Conservation (phyloP, 2,888 invertebrate species). For the Spodoptera exigua region DNA sequence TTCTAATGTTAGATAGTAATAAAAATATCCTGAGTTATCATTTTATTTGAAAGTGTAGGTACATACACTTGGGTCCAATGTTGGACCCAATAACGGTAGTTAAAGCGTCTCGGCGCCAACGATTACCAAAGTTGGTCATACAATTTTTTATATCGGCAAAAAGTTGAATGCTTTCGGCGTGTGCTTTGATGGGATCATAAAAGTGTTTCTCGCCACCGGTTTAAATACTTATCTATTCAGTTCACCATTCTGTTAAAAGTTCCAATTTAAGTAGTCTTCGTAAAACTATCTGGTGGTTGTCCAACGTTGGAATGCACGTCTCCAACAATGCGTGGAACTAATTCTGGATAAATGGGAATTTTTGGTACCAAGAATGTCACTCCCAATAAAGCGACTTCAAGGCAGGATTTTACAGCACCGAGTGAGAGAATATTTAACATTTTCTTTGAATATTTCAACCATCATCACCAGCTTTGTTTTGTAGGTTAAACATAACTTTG, state of each 20-base stretch:
- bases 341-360: constrained; percentile 31
- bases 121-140: constrained; percentile 14
- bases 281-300: constrained; percentile 7
- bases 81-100: constrained; percentile 17
- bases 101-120: constrained; percentile 29
- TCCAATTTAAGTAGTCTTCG: constrained; percentile 15
- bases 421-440: neutral
- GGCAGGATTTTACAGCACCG: constrained; percentile 1
- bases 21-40: constrained; percentile 40
- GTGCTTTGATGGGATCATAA: constrained; percentile 17
- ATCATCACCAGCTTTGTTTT: neutral
- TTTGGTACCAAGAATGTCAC: constrained; percentile 21
- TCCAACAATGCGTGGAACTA: constrained; percentile 41
- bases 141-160: constrained; percentile 20
- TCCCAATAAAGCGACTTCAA: neutral
- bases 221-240: constrained; percentile 23
- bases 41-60: constrained; percentile 42
- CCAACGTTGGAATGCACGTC: constrained; percentile 17
- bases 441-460: neutral
- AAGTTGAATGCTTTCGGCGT: neutral
- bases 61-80: constrained; percentile 15
- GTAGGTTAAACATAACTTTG: no score
- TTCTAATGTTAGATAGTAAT: constrained; percentile 33
- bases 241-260: constrained; percentile 4
- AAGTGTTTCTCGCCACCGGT: constrained; percentile 18